Conservation (phyloP, 2,113 vertebrate genomes). For the Prunella fulvescens region DNA sequence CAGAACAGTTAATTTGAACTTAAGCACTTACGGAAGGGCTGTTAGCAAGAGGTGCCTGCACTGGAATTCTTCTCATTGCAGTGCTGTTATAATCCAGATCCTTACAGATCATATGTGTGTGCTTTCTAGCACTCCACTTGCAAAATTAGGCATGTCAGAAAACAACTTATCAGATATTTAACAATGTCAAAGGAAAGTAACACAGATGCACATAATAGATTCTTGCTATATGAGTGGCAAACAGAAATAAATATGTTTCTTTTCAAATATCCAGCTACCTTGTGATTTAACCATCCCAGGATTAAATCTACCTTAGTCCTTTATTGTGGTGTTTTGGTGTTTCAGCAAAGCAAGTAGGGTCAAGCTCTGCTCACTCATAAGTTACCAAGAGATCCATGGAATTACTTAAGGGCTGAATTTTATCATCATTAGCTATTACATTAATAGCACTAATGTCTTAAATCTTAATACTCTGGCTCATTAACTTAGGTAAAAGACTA, state of each 20-base stretch:
- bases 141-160: background rate
- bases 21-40: slow-evolving; percentile 53
- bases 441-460: slow-evolving; percentile 10
- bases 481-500: slow-evolving; percentile 27
- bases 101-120: background rate
- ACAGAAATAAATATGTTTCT: background rate
- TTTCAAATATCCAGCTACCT: background rate
- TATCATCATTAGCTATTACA: slow-evolving; percentile 33
- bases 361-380: slow-evolving; percentile 2
- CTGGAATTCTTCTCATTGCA: background rate
- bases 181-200: background rate
- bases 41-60: slow-evolving; percentile 23
- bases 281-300: background rate
- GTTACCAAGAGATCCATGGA: background rate
- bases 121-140: background rate
- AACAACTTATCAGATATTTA: slow-evolving; percentile 27
- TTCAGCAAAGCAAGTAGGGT: background rate
- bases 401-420: background rate
- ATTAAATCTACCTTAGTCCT: background rate
- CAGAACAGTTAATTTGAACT: slow-evolving; percentile 64
- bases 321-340: background rate
- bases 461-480: slow-evolving; percentile 50
- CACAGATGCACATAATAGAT: background rate
- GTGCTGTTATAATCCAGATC: background rate
- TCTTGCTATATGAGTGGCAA: background rate